phyloP scores from a whole-genome alignment of 2,797 vertebrate genomes.

The Sebastiscus tertius region DNA sequence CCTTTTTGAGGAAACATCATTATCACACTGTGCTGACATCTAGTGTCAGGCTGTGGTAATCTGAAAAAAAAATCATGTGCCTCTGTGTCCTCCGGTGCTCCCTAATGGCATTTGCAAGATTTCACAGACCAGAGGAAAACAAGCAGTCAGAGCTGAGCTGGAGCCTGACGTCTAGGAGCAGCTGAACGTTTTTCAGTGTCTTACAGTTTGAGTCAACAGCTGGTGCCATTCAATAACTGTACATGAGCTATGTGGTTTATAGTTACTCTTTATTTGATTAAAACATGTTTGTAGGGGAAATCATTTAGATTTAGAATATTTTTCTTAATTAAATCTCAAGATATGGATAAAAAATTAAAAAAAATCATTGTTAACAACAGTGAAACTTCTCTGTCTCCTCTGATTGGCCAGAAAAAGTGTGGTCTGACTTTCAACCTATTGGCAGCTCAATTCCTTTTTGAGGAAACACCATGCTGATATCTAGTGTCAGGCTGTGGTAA shows the following conservation, averaged over 20 bases:
- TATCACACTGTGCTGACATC: too few relatives aligned
- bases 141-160: too few relatives aligned
- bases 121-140: too few relatives aligned
- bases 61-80: too few relatives aligned
- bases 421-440: slow-evolving; percentile 81
- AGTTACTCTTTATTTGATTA: not conserved
- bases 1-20: too few relatives aligned
- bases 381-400: slow-evolving; percentile 32
- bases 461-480: not conserved
- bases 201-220: not conserved
- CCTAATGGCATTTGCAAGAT: too few relatives aligned
- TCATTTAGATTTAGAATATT: not conserved
- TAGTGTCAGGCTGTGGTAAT: not conserved
- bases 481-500: too few relatives aligned
- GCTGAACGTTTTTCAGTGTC: not conserved
- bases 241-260: not conserved
- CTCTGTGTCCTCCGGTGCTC: too few relatives aligned
- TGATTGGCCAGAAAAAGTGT: slow-evolving; percentile 78
- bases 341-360: too few relatives aligned
- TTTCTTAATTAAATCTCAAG: not conserved
- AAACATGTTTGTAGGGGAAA: not conserved
- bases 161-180: too few relatives aligned
- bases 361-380: not conserved
- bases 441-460: slow-evolving; percentile 29
- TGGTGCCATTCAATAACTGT: not conserved